A percentile compares a stretch with the other conserved stretches of the same genome.
Evolutionary conservation across 2,888 invertebrate species (phyloP).

Genomic region (Rhyacophila evoluta): DNA sequence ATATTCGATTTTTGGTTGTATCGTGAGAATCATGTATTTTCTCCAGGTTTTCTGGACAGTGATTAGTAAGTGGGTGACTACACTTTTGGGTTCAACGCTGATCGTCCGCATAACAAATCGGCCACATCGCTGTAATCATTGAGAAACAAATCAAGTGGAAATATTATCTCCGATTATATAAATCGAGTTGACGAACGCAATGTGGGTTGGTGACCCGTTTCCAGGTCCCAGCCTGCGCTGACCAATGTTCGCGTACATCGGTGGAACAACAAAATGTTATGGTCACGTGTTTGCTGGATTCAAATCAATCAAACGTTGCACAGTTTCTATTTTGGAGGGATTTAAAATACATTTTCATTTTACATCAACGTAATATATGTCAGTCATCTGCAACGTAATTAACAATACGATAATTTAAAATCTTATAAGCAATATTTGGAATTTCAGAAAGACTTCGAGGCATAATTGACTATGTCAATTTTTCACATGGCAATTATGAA

Average conservation of each 20-base stretch:
- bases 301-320: neutral
- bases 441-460: too few species aligned
- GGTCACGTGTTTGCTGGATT: slow-evolving; percentile 50
- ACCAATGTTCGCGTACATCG: neutral
- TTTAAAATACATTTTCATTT: too few species aligned
- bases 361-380: too few species aligned
- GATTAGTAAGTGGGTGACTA: neutral
- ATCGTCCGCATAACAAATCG: neutral
- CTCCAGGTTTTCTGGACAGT: too few species aligned
- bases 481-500: too few species aligned
- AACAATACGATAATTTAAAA: too few species aligned
- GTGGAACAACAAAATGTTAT: neutral
- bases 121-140: neutral
- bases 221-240: neutral
- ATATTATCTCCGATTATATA: slow-evolving; percentile 36
- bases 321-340: neutral
- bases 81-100: neutral
- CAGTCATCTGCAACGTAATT: too few species aligned
- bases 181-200: slow-evolving; percentile 46
- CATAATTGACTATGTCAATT: too few species aligned
- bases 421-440: too few species aligned
- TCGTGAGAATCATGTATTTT: too few species aligned
- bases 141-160: neutral
- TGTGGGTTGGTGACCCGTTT: slow-evolving; percentile 46
- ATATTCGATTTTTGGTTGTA: too few species aligned